Conservation (phyloP, 2,888 invertebrate genomes). For the Drosophila quasianomalipes region DNA sequence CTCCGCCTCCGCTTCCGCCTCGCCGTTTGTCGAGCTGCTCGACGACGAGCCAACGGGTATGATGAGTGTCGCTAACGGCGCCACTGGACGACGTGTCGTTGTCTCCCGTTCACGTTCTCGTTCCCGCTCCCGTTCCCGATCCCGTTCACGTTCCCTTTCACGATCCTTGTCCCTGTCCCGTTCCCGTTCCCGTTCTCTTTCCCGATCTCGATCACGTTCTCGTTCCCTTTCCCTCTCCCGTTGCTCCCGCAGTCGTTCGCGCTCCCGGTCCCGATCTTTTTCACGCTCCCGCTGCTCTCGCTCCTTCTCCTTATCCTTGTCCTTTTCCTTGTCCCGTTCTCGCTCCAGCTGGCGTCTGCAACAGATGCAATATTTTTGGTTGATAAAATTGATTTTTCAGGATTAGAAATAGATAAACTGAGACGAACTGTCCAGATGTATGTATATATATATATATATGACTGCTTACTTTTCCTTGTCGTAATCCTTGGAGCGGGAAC, state of each 20-base stretch:
- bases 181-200: slow-evolving; percentile 65
- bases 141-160: slow-evolving; percentile 83
- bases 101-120: slow-evolving; percentile 86
- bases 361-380: not conserved
- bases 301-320: slow-evolving; percentile 55
- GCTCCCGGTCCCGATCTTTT: slow-evolving; percentile 61
- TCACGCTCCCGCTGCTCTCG: slow-evolving; percentile 71
- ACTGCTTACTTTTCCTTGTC: slow-evolving; percentile 78
- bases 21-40: slow-evolving; percentile 81
- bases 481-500: slow-evolving; percentile 80
- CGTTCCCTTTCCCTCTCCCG: slow-evolving; percentile 81
- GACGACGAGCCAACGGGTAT: slow-evolving; percentile 71
- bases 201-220: slow-evolving; percentile 67
- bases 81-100: slow-evolving; percentile 79
- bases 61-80: slow-evolving; percentile 55
- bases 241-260: slow-evolving; percentile 86
- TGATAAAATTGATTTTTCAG: not conserved
- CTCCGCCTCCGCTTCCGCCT: slow-evolving; percentile 62
- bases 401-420: not conserved
- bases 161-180: slow-evolving; percentile 79
- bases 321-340: slow-evolving; percentile 75
- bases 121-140: slow-evolving; percentile 60
- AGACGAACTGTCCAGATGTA: not conserved
- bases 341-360: slow-evolving; percentile 70
- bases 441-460: not conserved